These are phyloP conservation scores for Tryphoninae sp. DNA, from an alignment of 2,888 invertebrate species.

Conservation along the genomic window DNA sequence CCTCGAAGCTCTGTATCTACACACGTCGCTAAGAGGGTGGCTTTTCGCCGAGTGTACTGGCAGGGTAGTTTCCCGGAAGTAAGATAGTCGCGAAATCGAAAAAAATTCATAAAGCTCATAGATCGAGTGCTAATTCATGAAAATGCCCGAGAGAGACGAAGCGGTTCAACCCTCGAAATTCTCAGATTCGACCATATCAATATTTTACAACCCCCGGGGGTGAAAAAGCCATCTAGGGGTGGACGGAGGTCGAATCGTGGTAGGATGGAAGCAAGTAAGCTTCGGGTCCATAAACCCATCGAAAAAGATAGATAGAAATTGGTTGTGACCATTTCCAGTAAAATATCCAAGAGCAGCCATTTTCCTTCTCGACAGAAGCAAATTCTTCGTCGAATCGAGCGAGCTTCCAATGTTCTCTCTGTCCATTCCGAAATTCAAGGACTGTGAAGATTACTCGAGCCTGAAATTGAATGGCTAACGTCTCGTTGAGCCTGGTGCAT, in stretches of 20 bases:
- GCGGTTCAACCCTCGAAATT: slow-evolving; percentile 47
- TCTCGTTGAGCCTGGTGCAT: slow-evolving; percentile 24
- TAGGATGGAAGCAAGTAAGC: background rate
- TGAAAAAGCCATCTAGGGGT: slow-evolving; percentile 23
- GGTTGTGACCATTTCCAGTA: slow-evolving; percentile 22
- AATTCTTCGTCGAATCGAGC: background rate
- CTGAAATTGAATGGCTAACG: slow-evolving; percentile 23
- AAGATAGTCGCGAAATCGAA: slow-evolving; percentile 29
- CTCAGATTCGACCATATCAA: slow-evolving; percentile 57
- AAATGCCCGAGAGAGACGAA: background rate
- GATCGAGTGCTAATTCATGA: background rate
- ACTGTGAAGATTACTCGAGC: background rate
- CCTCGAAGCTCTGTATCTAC: slow-evolving; percentile 63
- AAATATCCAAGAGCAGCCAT: background rate
- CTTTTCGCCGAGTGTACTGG: slow-evolving; percentile 2
- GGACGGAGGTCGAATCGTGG: background rate
- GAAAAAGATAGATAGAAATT: background rate
- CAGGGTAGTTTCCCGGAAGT: slow-evolving; percentile 6
- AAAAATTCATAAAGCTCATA: background rate
- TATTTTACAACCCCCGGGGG: slow-evolving; percentile 54
- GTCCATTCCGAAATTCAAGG: background rate
- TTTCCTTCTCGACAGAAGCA: background rate
- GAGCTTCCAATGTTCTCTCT: background rate
- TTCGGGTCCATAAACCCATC: background rate
- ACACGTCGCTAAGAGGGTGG: slow-evolving; percentile 53